Base-by-base conservation (phyloP, 92 coral and sea anemone genomes). In the Virgularia gustaviana region DNA sequence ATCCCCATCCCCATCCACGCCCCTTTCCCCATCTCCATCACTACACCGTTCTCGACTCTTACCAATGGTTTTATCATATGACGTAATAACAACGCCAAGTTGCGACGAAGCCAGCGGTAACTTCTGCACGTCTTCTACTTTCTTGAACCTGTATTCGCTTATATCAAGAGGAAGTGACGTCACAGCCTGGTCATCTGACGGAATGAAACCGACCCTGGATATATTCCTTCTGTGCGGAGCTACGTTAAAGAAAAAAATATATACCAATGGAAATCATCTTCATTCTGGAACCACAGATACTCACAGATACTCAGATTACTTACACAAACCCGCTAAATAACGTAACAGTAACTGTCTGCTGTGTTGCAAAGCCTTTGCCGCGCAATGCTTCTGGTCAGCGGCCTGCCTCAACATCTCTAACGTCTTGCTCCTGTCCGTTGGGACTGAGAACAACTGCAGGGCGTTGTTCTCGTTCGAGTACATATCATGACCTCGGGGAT, bases 61-160 rank as follows among this genome's bases (percentile, higher is more conserved):
- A 92, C 98, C 92, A 36, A 92, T 89, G 29, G 96, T 89, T 78
- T 92, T 92, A 72, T 92, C 92, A 70, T 92, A 92, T 2, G 98
- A 86, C 0, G 98, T 83, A 22, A 92, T 64, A 3, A 92, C 98
- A 32, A 92, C 90, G 34, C 96, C 98, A 33, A 92, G 89, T 37
- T 92, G 98, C 4, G 96, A 78, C 9, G 98, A 80, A 49, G 81
- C 84, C 16, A 92, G 83, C 0, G 92, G 78, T 49, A 77, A 82
- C 1, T 87, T 81, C 63, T 79, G 85, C 41, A 92, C 84, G 54
- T 92, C 98, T 24, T 89, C 92, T 33, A 85, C 58, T 37, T 65
- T 73, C 29, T 89, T 92, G 72, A 86, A 92, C 71, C 44, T 43
- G 47, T 86, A 86, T 3, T 84, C 95, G 36, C 84, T 64, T 35